Evolutionary conservation across 2,888 invertebrate species (phyloP).

Genomic region (Eucriotettix oculatus): DNA sequence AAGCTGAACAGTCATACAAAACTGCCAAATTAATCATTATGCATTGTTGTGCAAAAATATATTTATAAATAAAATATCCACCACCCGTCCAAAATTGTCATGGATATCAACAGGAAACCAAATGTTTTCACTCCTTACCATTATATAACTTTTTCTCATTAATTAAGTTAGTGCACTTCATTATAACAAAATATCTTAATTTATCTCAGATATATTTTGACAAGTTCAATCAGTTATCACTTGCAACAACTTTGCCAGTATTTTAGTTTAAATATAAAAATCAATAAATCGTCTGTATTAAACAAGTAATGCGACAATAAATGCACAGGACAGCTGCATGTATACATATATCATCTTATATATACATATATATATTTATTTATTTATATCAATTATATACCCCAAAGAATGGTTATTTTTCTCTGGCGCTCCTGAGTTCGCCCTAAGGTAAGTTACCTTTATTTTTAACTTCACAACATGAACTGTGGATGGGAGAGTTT

Average conservation of each 20-base stretch:
- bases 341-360: constrained; percentile 6
- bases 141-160: neutral
- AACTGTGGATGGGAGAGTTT: neutral
- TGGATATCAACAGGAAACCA: neutral
- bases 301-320: constrained; percentile 6
- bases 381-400: constrained; percentile 2
- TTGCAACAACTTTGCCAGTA: neutral
- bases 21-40: neutral
- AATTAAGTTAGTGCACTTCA: neutral
- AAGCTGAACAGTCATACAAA: neutral
- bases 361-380: constrained; percentile 1
- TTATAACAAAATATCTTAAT: neutral
- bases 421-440: neutral
- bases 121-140: neutral
- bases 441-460: neutral
- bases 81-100: neutral
- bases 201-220: neutral
- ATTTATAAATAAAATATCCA: neutral
- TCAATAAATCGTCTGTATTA: neutral
- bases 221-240: neutral
- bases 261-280: neutral
- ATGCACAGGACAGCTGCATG: constrained; percentile 5
- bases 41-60: neutral
- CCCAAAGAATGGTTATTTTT: constrained; percentile 4
- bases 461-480: constrained; percentile 2